Percentiles rank a stretch among this genome's conserved stretches.
These are phyloP conservation scores for Xestia ashworthii DNA, from an alignment of 2,888 invertebrate genomes.

Conservation along the genomic window DNA sequence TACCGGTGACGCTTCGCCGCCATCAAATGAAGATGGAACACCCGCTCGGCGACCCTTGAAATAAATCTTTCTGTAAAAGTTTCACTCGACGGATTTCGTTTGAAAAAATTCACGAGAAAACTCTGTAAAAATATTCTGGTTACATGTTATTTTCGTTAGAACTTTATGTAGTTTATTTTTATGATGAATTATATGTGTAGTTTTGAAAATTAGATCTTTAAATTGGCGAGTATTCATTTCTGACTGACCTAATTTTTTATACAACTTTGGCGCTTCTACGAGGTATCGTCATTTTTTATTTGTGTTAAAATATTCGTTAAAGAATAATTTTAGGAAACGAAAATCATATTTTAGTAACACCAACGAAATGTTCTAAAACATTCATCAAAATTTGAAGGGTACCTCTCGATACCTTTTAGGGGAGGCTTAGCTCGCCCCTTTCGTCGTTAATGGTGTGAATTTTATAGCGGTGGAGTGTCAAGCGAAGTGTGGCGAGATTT, in stretches of 20 bases:
- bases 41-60: slow-evolving; percentile 68
- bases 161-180: slow-evolving; percentile 34
- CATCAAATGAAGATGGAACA: slow-evolving; percentile 75
- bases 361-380: slow-evolving; percentile 43
- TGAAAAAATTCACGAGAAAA: slow-evolving; percentile 51
- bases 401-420: slow-evolving; percentile 52
- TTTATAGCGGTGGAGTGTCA: slow-evolving; percentile 57
- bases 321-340: slow-evolving; percentile 10
- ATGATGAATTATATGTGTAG: slow-evolving; percentile 16
- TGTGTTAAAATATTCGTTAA: neutral
- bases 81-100: slow-evolving; percentile 57
- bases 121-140: slow-evolving; percentile 46
- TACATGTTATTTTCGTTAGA: slow-evolving; percentile 48
- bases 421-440: slow-evolving; percentile 50
- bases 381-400: slow-evolving; percentile 56
- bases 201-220: slow-evolving; percentile 21
- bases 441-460: slow-evolving; percentile 61
- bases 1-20: slow-evolving; percentile 66
- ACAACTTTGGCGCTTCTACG: neutral
- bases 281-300: neutral
- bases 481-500: slow-evolving; percentile 59
- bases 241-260: slow-evolving; percentile 4
- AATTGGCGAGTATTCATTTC: neutral
- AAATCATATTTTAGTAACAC: slow-evolving; percentile 23
- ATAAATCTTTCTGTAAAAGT: slow-evolving; percentile 70